Evolutionary conservation across 2,888 invertebrate genomes (phyloP).

Genomic region (Troides oblongomaculatus): DNA sequence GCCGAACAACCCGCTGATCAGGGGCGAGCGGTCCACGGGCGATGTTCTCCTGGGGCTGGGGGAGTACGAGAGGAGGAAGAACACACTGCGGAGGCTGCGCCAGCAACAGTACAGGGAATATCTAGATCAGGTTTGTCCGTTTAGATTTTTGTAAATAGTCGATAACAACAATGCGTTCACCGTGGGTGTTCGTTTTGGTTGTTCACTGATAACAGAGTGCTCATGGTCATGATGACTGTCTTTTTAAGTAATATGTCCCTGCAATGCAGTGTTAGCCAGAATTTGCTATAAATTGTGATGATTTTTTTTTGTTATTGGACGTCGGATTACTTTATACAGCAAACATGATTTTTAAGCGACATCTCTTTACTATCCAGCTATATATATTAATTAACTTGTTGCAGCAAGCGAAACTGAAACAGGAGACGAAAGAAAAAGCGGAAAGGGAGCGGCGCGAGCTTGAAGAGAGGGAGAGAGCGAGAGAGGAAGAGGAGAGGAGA

Average conservation of each 20-base stretch:
- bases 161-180: too few species aligned
- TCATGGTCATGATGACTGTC: too few species aligned
- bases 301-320: too few species aligned
- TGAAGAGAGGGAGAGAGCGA: conserved; percentile 58
- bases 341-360: too few species aligned
- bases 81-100: conserved; percentile 72
- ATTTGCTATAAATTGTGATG: too few species aligned
- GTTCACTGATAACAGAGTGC: too few species aligned
- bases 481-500: conserved; percentile 51
- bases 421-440: conserved; percentile 67
- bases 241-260: too few species aligned
- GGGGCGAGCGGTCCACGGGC: conserved; percentile 55
- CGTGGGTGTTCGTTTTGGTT: too few species aligned
- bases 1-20: conserved; percentile 80
- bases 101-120: conserved; percentile 80
- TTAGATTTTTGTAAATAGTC: too few species aligned
- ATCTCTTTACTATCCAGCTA: neutral
- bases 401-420: conserved; percentile 73
- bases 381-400: neutral
- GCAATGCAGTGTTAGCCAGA: too few species aligned
- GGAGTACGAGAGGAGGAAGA: conserved; percentile 78
- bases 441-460: conserved; percentile 61
- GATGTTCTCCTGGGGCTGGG: conserved; percentile 80
- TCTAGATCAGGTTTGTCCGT: conserved; percentile 69
- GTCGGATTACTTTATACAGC: too few species aligned